A percentile compares a stretch with the other conserved stretches of the same genome.
Conservation (phyloP, 2,888 invertebrate species). For the Strigamia maritima region DNA sequence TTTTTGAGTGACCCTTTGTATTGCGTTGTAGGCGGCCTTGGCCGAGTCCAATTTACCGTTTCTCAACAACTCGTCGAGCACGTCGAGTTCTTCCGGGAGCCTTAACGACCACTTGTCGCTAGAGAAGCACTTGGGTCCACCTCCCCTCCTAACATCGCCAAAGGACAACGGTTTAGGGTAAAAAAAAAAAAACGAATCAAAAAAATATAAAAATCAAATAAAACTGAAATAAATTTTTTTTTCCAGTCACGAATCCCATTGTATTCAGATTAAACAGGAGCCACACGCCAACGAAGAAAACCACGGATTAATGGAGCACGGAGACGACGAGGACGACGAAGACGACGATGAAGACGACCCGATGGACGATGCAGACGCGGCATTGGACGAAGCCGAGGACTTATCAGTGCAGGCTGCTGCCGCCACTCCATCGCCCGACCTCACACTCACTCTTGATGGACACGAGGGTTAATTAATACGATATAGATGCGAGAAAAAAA, state of each 20-base stretch:
- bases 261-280: slow-evolving; percentile 36
- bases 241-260: slow-evolving; percentile 16
- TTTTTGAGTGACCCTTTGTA: slow-evolving; percentile 6
- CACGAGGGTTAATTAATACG: background rate
- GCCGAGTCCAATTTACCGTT: slow-evolving; percentile 60
- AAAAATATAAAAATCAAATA: background rate
- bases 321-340: slow-evolving; percentile 35
- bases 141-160: slow-evolving; percentile 38
- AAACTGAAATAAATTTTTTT: background rate
- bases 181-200: background rate
- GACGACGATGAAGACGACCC: slow-evolving; percentile 39
- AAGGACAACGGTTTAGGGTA: slow-evolving; percentile 40
- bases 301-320: background rate
- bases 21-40: slow-evolving; percentile 57
- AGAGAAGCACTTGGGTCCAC: slow-evolving; percentile 10
- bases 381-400: slow-evolving; percentile 41
- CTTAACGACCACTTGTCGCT: slow-evolving; percentile 35
- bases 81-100: slow-evolving; percentile 39
- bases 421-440: slow-evolving; percentile 8
- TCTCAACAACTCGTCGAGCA: slow-evolving; percentile 46
- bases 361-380: slow-evolving; percentile 30
- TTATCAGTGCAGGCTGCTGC: slow-evolving; percentile 38
- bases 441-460: slow-evolving; percentile 24
- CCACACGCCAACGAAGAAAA: slow-evolving; percentile 25
- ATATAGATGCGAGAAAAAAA: background rate